phyloP scores from a whole-genome alignment of 2,113 vertebrate genomes.

The Hydrochoerus hydrochaeris region DNA sequence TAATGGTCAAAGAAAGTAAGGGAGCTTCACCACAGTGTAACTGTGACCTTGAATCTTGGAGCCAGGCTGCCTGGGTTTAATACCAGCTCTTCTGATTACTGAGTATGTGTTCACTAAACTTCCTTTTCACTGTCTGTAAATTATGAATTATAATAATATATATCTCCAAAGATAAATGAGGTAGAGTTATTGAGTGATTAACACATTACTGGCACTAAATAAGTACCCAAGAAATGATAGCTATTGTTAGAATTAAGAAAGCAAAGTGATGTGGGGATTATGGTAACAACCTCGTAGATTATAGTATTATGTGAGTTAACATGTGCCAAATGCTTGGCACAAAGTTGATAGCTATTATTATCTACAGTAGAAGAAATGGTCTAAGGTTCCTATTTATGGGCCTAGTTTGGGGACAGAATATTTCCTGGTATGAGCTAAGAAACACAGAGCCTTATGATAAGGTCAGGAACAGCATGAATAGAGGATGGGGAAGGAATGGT shows the following conservation, averaged over 20 bases:
- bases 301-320: not conserved
- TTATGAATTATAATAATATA: slow-evolving; percentile 31
- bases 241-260: slow-evolving; percentile 12
- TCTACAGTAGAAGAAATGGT: not conserved
- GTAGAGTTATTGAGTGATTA: not conserved
- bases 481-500: too few relatives aligned
- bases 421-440: not conserved
- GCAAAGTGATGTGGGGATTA: not conserved
- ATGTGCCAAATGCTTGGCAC: not conserved
- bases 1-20: not conserved
- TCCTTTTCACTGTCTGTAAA: not conserved
- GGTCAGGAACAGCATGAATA: not conserved
- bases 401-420: not conserved
- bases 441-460: not conserved
- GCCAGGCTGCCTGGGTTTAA: slow-evolving; percentile 19
- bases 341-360: not conserved
- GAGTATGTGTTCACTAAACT: not conserved
- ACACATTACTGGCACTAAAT: not conserved
- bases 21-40: not conserved
- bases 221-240: not conserved
- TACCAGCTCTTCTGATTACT: not conserved
- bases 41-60: not conserved
- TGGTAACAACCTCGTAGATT: not conserved
- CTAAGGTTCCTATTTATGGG: not conserved
- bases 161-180: slow-evolving; percentile 29